Evolutionary conservation across 2,888 invertebrate genomes (phyloP).

Genomic region (Ernsta delagoae): DNA sequence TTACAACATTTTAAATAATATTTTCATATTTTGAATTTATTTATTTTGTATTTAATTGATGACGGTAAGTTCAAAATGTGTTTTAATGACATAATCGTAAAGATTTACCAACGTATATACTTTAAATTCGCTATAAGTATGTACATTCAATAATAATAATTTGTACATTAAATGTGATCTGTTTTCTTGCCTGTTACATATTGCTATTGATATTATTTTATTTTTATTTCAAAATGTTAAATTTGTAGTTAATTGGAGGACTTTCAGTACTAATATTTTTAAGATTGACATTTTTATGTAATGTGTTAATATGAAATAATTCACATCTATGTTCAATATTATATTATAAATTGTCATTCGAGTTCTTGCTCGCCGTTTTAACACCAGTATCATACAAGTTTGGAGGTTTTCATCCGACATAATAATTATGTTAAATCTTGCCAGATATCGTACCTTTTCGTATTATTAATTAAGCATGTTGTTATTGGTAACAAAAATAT

Average conservation of each 20-base stretch:
- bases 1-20: too few species aligned
- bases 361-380: too few species aligned
- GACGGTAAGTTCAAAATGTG: slow-evolving; percentile 25
- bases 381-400: not conserved
- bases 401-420: slow-evolving; percentile 12
- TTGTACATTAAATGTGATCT: slow-evolving; percentile 26
- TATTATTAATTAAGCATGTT: slow-evolving; percentile 48
- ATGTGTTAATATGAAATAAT: not conserved
- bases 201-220: slow-evolving; percentile 1
- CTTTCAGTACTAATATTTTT: not conserved
- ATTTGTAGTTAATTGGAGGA: not conserved
- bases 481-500: slow-evolving; percentile 45
- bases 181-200: slow-evolving; percentile 29
- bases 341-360: too few species aligned
- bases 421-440: slow-evolving; percentile 69
- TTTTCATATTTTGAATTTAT: not conserved
- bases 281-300: not conserved
- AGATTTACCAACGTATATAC: slow-evolving; percentile 8
- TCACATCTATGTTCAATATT: too few species aligned
- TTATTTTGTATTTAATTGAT: slow-evolving; percentile 30
- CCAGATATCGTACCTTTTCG: slow-evolving; percentile 59
- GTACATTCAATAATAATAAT: not conserved
- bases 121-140: slow-evolving; percentile 19
- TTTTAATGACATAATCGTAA: slow-evolving; percentile 11
- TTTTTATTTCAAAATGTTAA: not conserved